Evolutionary conservation across 2,888 invertebrate genomes (phyloP), one percentile per base, ranked within the genome.

Genomic region (Heliconius charithonia): DNA sequence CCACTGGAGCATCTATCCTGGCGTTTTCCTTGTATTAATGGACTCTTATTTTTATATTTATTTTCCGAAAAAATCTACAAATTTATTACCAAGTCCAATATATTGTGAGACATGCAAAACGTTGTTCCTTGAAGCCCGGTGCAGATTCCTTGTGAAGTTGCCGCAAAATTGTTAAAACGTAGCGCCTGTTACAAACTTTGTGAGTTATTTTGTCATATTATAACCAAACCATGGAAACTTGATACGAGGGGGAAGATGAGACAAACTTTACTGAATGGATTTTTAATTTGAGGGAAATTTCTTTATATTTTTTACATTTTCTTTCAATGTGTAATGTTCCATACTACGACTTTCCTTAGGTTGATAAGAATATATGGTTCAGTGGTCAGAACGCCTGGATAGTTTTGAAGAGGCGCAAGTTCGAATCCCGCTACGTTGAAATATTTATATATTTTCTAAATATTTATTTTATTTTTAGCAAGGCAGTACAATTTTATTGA

Each of bases 121-220:
- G n/a, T 74, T 16, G 41, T 74, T 25, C 45, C 22, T 41, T 32
- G 41, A 63, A 63, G 25, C 63, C 10, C 27, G 63, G 27, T 74
- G 22, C 27, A 74, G 63, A 63, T 74, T 63, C 27, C 10, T 62
- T 41, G 73, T 12, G 62, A 37, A 63, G 62, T 73, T 59, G 9
- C 73, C 73, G 37, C 73, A 63, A 74, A 27, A 74, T 63, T 41
- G 74, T 74, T 63, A 25, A 63, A 74, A 45, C 74, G 73, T 41
- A 37, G n/a, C 73, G 73, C 73, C 62, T 41, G 37, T 19, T 37
- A 56, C 62, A 12, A 74, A 74, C 62, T 74, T 74, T 63, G 25
- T 22, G 19, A 63, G 22, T 74, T 74, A 74, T 74, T 74, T 63
- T 63, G 41, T 63, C 63, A 63, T 74, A 63, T 19, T 37, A 63